Percentiles rank a stretch among this genome's conserved stretches.
These are phyloP conservation scores for Aphelinus atriplicis DNA, from an alignment of 1,140 invertebrate genomes.

Conservation along the genomic window DNA sequence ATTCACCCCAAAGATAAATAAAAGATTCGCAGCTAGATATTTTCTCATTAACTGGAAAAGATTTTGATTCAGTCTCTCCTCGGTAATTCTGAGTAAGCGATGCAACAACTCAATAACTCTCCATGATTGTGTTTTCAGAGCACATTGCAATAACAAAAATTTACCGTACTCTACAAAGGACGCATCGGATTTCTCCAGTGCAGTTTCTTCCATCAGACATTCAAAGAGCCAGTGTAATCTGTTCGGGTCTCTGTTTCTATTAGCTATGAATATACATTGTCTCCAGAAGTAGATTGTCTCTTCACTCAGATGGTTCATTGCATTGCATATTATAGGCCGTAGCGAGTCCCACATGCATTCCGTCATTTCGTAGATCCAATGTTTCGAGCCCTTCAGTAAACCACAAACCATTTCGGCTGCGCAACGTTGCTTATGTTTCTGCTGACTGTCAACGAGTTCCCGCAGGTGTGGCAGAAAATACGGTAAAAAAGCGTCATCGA, in stretches of 20 bases:
- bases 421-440: conserved; percentile 84
- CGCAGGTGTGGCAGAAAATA: conserved; percentile 75
- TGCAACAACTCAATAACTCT: conserved; percentile 72
- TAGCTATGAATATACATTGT: conserved; percentile 72
- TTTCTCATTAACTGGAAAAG: conserved; percentile 84
- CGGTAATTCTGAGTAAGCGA: conserved; percentile 67
- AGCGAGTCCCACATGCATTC: conserved; percentile 69
- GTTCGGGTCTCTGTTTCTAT: conserved; percentile 76
- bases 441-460: conserved; percentile 73
- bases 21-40: conserved; percentile 72
- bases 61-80: conserved; percentile 69
- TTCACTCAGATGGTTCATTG: conserved; percentile 69
- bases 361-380: conserved; percentile 80
- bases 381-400: conserved; percentile 81
- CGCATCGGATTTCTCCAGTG: conserved; percentile 68
- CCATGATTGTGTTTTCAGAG: conserved; percentile 76
- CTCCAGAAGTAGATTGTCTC: conserved; percentile 82
- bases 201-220: conserved; percentile 74
- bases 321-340: conserved; percentile 70
- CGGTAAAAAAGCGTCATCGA: conserved; percentile 74
- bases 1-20: conserved; percentile 71
- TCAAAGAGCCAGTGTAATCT: conserved; percentile 76
- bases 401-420: conserved; percentile 85
- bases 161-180: conserved; percentile 76
- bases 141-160: conserved; percentile 70